A percentile compares a stretch with the other conserved stretches of the same genome.
Evolutionary conservation across 1,140 invertebrate species (phyloP).

Genomic region (Bradysia coprophila): DNA sequence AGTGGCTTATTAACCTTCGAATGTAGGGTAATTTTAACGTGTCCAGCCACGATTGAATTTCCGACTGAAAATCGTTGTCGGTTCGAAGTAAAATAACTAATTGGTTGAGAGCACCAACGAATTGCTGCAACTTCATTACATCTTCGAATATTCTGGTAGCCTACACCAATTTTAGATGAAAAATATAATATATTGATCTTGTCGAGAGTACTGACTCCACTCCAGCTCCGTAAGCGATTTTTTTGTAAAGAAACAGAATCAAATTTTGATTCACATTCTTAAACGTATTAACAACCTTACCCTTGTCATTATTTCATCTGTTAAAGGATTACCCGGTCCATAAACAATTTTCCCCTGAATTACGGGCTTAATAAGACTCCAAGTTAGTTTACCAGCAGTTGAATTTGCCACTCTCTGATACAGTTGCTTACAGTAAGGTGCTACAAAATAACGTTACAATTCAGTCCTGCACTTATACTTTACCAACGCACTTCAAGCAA

Average conservation of each 20-base stretch:
- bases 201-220: too few species aligned
- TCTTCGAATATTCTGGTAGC: constrained; percentile 36
- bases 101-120: too few species aligned
- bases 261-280: too few species aligned
- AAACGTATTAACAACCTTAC: constrained; percentile 18
- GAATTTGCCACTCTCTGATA: constrained; percentile 35
- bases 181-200: too few species aligned
- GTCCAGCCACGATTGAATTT: constrained; percentile 14
- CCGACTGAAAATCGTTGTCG: constrained; percentile 12
- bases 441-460: too few species aligned
- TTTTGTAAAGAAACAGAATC: too few species aligned
- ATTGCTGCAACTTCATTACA: too few species aligned
- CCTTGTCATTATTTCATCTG: constrained; percentile 29
- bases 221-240: too few species aligned
- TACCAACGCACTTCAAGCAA: too few species aligned
- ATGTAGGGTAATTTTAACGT: constrained; percentile 19
- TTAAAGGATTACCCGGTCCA: constrained; percentile 27
- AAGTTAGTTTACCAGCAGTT: constrained; percentile 41
- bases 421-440: constrained; percentile 37
- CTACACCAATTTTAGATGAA: too few species aligned
- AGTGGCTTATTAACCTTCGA: constrained; percentile 14
- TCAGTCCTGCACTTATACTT: too few species aligned
- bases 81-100: too few species aligned
- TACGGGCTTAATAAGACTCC: constrained; percentile 43
- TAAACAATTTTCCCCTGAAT: constrained; percentile 42